Evolutionary conservation across 1,140 invertebrate species (phyloP).

Genomic region (Melanaphis sacchari): DNA sequence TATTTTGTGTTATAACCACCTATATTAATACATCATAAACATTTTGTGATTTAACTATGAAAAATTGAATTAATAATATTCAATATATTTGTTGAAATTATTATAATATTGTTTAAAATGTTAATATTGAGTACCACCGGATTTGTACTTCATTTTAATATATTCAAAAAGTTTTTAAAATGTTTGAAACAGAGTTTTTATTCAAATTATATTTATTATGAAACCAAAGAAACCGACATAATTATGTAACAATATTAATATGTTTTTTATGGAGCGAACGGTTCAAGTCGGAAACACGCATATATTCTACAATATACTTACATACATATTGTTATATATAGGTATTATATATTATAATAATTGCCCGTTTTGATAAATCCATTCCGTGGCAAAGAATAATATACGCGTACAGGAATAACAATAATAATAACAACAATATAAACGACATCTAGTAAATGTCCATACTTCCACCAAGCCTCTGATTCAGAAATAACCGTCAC

Average conservation of each 20-base stretch:
- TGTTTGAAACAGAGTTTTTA: background rate
- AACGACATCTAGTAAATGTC: background rate
- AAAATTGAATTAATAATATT: background rate
- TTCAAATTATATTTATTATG: conserved; percentile 3
- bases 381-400: conserved; percentile 19
- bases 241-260: conserved; percentile 12
- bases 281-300: conserved; percentile 26
- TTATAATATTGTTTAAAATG: background rate
- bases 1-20: background rate
- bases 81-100: background rate
- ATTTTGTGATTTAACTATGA: background rate
- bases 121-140: background rate
- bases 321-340: background rate
- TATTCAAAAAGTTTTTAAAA: background rate
- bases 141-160: background rate
- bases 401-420: background rate
- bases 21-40: background rate
- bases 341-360: background rate
- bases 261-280: background rate
- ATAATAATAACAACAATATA: background rate
- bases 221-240: background rate
- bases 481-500: conserved; percentile 48
- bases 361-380: conserved; percentile 43
- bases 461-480: conserved; percentile 27
- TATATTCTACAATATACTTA: background rate